Percentiles rank a stretch among this genome's conserved stretches.
These are phyloP conservation scores for Lanistes nyassanus DNA, from an alignment of 1,140 invertebrate species.

Conservation along the genomic window DNA sequence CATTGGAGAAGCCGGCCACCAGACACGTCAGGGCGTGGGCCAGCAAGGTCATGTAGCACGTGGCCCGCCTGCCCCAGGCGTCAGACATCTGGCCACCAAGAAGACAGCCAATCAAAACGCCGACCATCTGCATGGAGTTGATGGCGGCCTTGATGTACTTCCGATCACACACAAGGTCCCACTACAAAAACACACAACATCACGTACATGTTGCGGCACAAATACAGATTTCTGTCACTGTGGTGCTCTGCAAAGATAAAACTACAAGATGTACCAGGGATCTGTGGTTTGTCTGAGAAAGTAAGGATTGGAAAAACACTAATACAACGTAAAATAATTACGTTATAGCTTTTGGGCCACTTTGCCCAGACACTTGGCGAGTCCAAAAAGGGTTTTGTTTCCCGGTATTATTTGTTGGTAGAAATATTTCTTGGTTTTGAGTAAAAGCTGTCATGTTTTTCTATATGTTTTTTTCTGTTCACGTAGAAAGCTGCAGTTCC, in stretches of 20 bases:
- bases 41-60: conserved; percentile 32
- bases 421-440: too few relatives aligned
- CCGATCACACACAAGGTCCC: conserved; percentile 42
- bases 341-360: not conserved
- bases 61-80: conserved; percentile 35
- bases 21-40: conserved; percentile 30
- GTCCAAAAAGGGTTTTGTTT: too few relatives aligned
- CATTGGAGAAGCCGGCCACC: conserved; percentile 30
- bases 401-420: too few relatives aligned
- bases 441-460: too few relatives aligned
- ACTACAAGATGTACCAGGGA: not conserved
- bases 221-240: too few relatives aligned
- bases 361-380: too few relatives aligned
- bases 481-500: too few relatives aligned
- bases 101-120: conserved; percentile 37
- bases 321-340: not conserved
- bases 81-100: conserved; percentile 36
- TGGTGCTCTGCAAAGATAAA: too few relatives aligned
- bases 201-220: not conserved
- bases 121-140: conserved; percentile 44
- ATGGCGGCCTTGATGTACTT: conserved; percentile 37
- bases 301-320: not conserved
- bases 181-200: conserved; percentile 33
- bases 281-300: too few relatives aligned
- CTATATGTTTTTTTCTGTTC: too few relatives aligned